Conservation (phyloP, 2,797 vertebrate species). For the Lagorchestes hirsutus region DNA sequence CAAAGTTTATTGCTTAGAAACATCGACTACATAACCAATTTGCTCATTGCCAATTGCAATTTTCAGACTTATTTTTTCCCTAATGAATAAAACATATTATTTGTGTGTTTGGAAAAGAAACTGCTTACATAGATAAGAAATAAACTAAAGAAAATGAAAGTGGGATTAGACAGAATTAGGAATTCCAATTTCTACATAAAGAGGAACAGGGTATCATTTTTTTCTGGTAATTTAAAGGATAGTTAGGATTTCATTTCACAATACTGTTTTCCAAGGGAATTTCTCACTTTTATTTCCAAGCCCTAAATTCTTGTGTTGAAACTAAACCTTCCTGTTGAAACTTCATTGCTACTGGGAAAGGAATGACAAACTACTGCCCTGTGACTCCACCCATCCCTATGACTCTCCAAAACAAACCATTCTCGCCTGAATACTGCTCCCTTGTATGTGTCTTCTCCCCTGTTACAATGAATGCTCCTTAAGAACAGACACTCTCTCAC, state of each 20-base stretch:
- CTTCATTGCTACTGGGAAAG: neutral
- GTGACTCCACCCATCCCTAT: neutral
- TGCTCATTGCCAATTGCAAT: neutral
- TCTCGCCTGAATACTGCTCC: neutral
- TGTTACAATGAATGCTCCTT: neutral
- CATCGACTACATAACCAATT: neutral
- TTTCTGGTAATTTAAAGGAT: neutral
- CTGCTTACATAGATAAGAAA: neutral
- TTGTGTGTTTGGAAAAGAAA: neutral
- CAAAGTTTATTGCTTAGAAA: neutral
- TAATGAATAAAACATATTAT: constrained; percentile 11
- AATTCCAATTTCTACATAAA: neutral
- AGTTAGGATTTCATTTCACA: neutral
- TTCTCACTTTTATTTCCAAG: neutral
- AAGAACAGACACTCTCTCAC: neutral
- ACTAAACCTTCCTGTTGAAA: neutral
- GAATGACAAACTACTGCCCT: neutral
- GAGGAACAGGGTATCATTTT: neutral
- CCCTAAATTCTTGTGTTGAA: neutral
- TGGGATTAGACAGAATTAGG: neutral
- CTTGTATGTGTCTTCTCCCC: neutral
- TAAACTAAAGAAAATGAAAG: neutral
- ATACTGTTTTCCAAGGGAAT: neutral
- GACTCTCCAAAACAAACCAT: neutral
- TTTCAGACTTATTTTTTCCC: neutral